Evolutionary conservation across 37 sponge, comb jelly and placozoan species (phyloP).

Genomic region (Haliclona indistincta): DNA sequence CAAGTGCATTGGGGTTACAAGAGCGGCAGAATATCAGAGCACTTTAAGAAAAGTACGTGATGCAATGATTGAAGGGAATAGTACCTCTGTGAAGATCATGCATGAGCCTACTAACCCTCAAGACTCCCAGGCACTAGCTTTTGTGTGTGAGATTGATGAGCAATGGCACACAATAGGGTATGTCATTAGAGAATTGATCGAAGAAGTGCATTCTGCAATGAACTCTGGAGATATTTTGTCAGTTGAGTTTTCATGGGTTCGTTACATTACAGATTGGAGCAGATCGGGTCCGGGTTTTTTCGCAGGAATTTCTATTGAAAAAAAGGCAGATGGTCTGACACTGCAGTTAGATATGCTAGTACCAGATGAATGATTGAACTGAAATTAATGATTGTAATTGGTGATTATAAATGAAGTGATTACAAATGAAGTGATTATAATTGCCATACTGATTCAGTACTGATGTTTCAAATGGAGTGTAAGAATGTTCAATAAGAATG

Average conservation of each 20-base stretch:
- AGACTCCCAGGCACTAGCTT: slow-evolving; percentile 10
- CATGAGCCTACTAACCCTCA: not conserved
- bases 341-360: not conserved
- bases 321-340: not conserved
- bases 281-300: not conserved
- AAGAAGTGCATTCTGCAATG: slow-evolving; percentile 9
- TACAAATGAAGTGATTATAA: too few species aligned
- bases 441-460: too few species aligned
- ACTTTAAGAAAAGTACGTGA: not conserved
- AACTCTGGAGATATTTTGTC: not conserved
- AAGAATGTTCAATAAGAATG: not conserved
- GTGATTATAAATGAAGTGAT: not conserved
- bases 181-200: not conserved
- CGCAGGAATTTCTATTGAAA: not conserved
- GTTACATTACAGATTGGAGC: not conserved
- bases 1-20: not conserved
- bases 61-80: not conserved
- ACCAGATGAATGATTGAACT: not conserved
- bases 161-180: slow-evolving; percentile 3
- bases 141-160: not conserved
- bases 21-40: not conserved
- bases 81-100: not conserved
- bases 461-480: not conserved
- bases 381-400: not conserved
- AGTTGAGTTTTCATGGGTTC: slow-evolving; percentile 4